These are phyloP conservation scores for Hystrix cristata DNA, from an alignment of 2,113 vertebrate genomes.

Conservation along the genomic window DNA sequence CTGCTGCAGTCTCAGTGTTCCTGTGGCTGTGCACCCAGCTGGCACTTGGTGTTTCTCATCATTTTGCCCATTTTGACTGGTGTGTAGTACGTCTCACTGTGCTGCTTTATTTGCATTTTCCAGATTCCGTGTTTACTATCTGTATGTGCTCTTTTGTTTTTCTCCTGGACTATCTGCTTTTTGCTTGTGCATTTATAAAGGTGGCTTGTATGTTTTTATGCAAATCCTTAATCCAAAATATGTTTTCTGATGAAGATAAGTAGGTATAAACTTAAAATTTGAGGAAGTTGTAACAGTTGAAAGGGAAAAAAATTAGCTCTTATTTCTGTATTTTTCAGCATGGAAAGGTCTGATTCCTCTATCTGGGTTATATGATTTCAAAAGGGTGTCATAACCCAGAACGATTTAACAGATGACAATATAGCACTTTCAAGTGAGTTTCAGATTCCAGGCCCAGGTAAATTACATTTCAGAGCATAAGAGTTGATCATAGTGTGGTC, in stretches of 20 bases:
- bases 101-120: neutral
- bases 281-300: neutral
- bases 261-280: neutral
- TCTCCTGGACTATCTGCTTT: neutral
- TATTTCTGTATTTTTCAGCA: neutral
- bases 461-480: neutral
- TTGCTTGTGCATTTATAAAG: neutral
- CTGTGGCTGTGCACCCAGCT: fast-evolving
- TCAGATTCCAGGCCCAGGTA: neutral
- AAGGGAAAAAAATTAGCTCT: neutral
- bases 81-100: neutral
- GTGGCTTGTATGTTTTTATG: neutral
- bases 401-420: neutral
- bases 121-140: neutral
- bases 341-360: neutral
- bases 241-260: neutral
- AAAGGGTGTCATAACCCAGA: neutral
- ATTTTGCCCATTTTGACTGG: neutral
- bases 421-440: neutral
- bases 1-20: neutral
- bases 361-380: neutral
- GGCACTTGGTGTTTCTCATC: fast-evolving
- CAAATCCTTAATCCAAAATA: neutral
- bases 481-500: neutral
- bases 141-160: neutral